Evolutionary conservation across 2,888 invertebrate genomes (phyloP), one percentile per base, ranked within the genome.

Genomic region (Pardosa pseudoannulata): DNA sequence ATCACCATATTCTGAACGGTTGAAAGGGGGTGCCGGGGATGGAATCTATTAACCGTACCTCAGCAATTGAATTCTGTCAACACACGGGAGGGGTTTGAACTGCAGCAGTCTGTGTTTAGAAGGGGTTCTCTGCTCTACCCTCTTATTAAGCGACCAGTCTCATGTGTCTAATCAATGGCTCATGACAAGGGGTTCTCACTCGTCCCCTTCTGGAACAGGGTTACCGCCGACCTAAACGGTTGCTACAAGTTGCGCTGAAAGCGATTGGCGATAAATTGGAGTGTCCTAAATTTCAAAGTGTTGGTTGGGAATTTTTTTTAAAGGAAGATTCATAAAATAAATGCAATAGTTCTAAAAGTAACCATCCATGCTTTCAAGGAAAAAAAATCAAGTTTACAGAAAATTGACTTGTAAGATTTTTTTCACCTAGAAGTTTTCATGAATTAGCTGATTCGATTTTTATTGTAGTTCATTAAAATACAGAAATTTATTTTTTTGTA

Each of bases 161-260:
- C 85, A 86, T 86, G 85, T 86, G 85, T 86, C 85, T 86, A 86
- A 86, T 86, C 85, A 86, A 86, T 86, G 85, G 79, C 85, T 86
- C 85, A 75, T 86, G 85, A 86, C 85, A 86, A 79, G 85, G 72
- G 71, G 27, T 41, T 46, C 50, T 76, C 70, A 19, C 41, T 50
- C 74, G 23, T 23, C 71, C 19, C 72, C n/a, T 31, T 31, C 29
- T 46, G 11, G 32, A 31, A 9, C 19, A 32, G 71, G 73, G 72
- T 73, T 79, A 23, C 67, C 67, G 27, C 3, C 16, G 3, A 39
- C 56, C 56, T 56, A 56, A 56, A 56, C 16, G 56, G 56, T 23
- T 56, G 23, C 23, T 56, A 56, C 23, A 23, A 56, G 23, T 56
- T 23, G n/a, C 56, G 56, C 19, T 11, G 56, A 19, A 56, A 19